Base-by-base conservation (phyloP, 2,113 vertebrate genomes). In the Oophaga pumilio region DNA sequence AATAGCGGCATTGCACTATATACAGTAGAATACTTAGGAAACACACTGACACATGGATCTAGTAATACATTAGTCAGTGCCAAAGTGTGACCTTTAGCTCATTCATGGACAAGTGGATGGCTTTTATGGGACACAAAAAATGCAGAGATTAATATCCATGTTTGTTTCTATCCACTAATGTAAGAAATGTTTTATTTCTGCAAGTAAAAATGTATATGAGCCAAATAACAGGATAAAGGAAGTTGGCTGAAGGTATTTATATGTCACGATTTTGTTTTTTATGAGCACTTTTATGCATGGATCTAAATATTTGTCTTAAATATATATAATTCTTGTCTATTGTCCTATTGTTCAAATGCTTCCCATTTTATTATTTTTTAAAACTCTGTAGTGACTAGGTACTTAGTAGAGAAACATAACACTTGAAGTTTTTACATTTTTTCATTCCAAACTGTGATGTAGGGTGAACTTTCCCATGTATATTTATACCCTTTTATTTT, bases 111-210 rank as follows among this genome's bases (percentile, higher is more conserved):
- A 84, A 26, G 49, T 56, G 9, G 26, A 56, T 57, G 66, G 28
- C 52, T 57, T 57, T 53, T 59, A 0, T 43, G 18, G 62, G 59
- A 60, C 17, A 60, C 52, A 17, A 43, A 62, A 33, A 33, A 28
- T 13, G 4, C 0, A 6, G 17, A 57, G 28, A 43, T 26, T 57
- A 78, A 49, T 64, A 24, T 20, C 33, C 26, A 12, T 10, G 6
- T 56, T 82, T 82, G 80, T 82, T 82, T 50, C 43, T 33, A 82
- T 28, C 28, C n/a, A 49, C 79, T 43, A 4, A 66, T n/a, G 56
- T 82, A 43, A 52, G 8, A 59, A 43, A 62, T n/a, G 20, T n/a
- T 13, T 82, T 20, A 62, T 12, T n/a, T n/a, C n/a, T n/a, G 22
- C 11, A 56, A 77, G 76, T 6, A 0, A 18, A 24, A n/a, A 11